phyloP scores from a whole-genome alignment of 2,888 invertebrate species.

The Luffia ferchaultella region DNA sequence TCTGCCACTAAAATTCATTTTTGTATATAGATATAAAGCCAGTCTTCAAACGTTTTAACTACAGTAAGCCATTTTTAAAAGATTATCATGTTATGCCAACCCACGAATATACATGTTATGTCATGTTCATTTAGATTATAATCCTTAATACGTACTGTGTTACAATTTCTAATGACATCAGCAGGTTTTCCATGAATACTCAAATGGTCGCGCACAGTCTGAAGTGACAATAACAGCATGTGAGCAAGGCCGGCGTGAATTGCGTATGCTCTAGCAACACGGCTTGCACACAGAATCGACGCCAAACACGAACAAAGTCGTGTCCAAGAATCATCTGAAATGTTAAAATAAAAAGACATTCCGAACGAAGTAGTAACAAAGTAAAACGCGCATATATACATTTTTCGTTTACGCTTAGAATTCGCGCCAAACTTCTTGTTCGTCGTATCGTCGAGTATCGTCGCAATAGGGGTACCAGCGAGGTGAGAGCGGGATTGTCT shows the following conservation, averaged over 20 bases:
- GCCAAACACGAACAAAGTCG: constrained; percentile 34
- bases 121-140: too few species aligned
- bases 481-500: too few species aligned
- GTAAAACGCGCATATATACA: too few species aligned
- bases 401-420: not conserved
- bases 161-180: constrained; percentile 38
- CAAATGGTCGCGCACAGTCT: constrained; percentile 36
- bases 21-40: too few species aligned
- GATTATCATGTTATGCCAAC: too few species aligned
- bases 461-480: too few species aligned
- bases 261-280: constrained; percentile 31
- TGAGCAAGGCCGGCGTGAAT: constrained; percentile 33
- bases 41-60: too few species aligned
- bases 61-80: too few species aligned
- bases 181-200: constrained; percentile 38
- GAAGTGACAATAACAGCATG: constrained; percentile 25
- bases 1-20: too few species aligned
- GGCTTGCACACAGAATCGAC: constrained; percentile 27
- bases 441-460: too few species aligned
- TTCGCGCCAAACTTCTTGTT: not conserved
- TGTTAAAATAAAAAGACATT: not conserved
- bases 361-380: too few species aligned
- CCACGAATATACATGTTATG: too few species aligned
- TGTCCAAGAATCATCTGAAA: constrained; percentile 38
- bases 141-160: constrained; percentile 35